Evolutionary conservation across 2,797 vertebrate species (phyloP), one percentile per base, ranked within the genome.

Genomic region (Merluccius polli): DNA sequence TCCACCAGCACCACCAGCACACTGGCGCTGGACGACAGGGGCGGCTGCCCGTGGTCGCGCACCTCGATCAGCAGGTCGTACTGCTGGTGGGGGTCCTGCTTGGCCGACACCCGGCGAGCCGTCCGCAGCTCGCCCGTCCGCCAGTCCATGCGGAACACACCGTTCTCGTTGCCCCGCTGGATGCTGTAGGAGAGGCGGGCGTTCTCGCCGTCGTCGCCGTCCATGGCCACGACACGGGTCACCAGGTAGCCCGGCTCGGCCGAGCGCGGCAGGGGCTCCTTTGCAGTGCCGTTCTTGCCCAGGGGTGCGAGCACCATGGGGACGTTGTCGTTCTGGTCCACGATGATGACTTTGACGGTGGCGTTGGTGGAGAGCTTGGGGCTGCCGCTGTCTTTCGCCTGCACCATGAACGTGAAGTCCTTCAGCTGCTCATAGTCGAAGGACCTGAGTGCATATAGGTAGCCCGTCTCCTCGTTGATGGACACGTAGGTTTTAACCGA

Each of bases 371-470:
- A 92, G 77, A 98, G 94, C 29, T 95, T 93, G 0, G 93, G 94
- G 81, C 89, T 92, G 10, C 96, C 97, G 0, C 95, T 89, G 79
- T 98, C 98, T 29, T 87, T 92, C 27, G 97, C 96, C 83, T 96
- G 95, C 33, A 98, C 97, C 81, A 95, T 95, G 81, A 99, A 98
- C 36, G 94, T 95, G 90, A 99, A 98, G 82, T 98, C 96, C 83
- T 98, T 97, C 52, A 98, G 93, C 90, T 96, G 97, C 87, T 99
- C 97, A 12, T 99, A 98, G 85, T 99, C 98, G 72, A 99, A 99
- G 10, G 97, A 98, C 77, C 97, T 92, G 78, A 99, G 94, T 0
- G 98, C 98, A 31, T 99, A 99, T 78, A 99, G 91, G 79, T 97
- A 98, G 31, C 98, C 98, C 3, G 97, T 99, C 90, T 98, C 98